Evolutionary conservation across 2,888 invertebrate species (phyloP).

Genomic region (Beris morrisii): DNA sequence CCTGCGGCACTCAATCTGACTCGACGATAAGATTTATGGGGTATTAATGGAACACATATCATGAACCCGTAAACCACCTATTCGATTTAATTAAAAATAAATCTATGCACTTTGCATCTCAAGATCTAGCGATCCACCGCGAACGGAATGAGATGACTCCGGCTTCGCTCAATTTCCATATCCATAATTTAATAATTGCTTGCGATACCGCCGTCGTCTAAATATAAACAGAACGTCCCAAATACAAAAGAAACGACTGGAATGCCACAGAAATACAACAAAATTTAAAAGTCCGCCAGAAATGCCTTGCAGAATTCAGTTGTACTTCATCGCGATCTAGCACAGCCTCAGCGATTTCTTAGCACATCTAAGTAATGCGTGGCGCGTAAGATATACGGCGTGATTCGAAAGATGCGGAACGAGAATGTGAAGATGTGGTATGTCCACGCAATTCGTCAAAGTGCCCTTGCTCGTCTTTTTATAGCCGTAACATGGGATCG

Average conservation of each 20-base stretch:
- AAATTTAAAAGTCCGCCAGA: too few relatives aligned
- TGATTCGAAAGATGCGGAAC: too few relatives aligned
- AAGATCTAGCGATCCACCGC: too few relatives aligned
- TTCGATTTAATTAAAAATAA: too few relatives aligned
- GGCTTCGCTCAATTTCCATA: constrained; percentile 2
- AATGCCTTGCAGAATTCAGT: too few relatives aligned
- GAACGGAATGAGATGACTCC: too few relatives aligned
- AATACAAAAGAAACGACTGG: constrained; percentile 14
- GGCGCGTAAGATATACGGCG: too few relatives aligned
- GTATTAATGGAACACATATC: constrained; percentile 21
- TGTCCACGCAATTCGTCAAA: not conserved
- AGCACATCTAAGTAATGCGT: too few relatives aligned
- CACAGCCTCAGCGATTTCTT: too few relatives aligned
- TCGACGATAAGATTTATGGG: constrained; percentile 11
- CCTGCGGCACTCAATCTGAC: not conserved
- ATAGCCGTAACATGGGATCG: not conserved
- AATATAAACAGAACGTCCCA: constrained; percentile 9
- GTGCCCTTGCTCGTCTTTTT: not conserved
- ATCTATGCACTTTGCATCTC: too few relatives aligned
- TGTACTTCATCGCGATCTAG: too few relatives aligned
- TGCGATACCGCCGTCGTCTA: not conserved
- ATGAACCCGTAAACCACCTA: not conserved
- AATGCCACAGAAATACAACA: not conserved
- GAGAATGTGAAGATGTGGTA: not conserved
- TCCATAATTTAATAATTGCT: constrained; percentile 22